Base-by-base conservation (phyloP, 2,113 vertebrate species). In the Mandrillus leucophaeus region DNA sequence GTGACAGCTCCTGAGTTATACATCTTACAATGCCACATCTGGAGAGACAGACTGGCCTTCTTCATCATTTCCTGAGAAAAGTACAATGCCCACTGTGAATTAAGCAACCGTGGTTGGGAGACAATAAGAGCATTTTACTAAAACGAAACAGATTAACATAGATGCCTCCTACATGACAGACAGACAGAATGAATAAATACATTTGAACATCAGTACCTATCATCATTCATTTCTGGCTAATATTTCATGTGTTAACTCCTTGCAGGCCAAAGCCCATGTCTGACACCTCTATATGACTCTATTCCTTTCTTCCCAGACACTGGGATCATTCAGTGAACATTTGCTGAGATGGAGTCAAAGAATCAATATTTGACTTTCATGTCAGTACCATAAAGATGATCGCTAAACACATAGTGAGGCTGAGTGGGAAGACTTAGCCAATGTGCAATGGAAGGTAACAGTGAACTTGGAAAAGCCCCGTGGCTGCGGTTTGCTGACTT, bases 401-500 rank as follows among this genome's bases (percentile, higher is more conserved):
- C 52, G n/a, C 50, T 92, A 91, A 59, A 84, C 57, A 22, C n/a
- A 50, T 0, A 64, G 72, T 17, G 66, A 79, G 35, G 20, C 38
- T 17, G 30, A 50, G 27, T n/a, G 48, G 59, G 35, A 57, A 76
- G 48, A 43, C 8, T 5, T 30, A 30, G 91, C 40, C 66, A 11
- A 25, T 20, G 12, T 48, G 48, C 20, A 3, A 1, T 48, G 55
- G 57, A 72, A 72, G 64, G 40, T 72, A 40, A 61, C 18, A 6
- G 30, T 64, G 88, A 25, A 13, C 83, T 84, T 95, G 92, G 89
- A 96, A 97, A 96, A 96, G 95, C 90, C 96, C 94, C 70, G 43
- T 4, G 2, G 57, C 95, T 82, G 84, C 5, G 75, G 32, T 55
- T 73, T 94, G 43, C 88, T 76, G 83, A 96, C 45, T 55, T 32